Evolutionary conservation across 2,113 vertebrate species (phyloP), one percentile per base, ranked within the genome.

Genomic region (Oncorhynchus kisutch): DNA sequence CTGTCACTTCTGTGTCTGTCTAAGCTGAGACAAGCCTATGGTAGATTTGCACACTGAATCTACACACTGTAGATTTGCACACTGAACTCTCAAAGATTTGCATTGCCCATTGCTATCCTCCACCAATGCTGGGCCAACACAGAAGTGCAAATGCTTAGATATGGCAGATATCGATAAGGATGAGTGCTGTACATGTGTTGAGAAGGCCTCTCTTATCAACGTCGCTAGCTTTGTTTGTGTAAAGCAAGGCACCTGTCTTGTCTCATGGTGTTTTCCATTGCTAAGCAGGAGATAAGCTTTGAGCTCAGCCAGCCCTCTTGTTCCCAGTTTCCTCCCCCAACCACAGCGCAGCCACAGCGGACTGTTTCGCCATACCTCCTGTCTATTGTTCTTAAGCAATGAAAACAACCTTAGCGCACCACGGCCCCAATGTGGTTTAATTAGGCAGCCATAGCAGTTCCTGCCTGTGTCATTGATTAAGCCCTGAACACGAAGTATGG

Each of bases 401-500:
- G 78, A 89, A 92, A 94, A 94, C 91, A 93, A 93, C 90, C 90
- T 83, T 85, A 87, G 84, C 86, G 82, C 64, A 73, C 75, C 45
- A 45, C 39, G 12, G 31, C 49, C 27, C 90, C 91, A 75, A 29
- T 80, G 89, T 90, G 92, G 86, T 85, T 92, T 92, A 91, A 93
- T 94, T 94, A 93, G 81, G 77, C 81, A 77, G 77, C 83, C 73
- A 85, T 81, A 75, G 81, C 16, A 72, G 87, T 82, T 84, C 79
- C 87, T 80, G 78, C 70, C 83, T 80, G 8, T 86, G 82, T 77
- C 78, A 71, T 83, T 81, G 80, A 88, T 88, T 82, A 85, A 88
- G 71, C 39, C 39, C 34, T 34, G 9, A 45, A 45, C 85, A 79
- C 85, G 82, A 22, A 86, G 77, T 65, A 11, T 64, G 82, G 78